A percentile compares a stretch with the other conserved stretches of the same genome.
Conservation (phyloP, 2,797 vertebrate species). For the Ispidina lecontei region DNA sequence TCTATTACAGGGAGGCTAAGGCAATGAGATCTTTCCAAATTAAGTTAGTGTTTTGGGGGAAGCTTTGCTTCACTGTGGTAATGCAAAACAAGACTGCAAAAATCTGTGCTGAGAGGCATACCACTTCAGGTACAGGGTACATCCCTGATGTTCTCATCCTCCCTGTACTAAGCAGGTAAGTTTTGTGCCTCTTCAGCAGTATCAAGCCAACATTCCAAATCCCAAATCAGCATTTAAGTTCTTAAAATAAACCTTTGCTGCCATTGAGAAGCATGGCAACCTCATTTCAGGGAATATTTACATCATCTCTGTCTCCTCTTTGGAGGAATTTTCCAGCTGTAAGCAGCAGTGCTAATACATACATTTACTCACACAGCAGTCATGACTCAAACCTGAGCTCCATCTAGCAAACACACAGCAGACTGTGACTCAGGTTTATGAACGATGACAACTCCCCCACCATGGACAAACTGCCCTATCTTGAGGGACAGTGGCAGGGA, state of each 20-base stretch:
- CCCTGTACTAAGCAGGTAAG: background rate
- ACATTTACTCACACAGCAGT: background rate
- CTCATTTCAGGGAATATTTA: background rate
- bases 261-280: background rate
- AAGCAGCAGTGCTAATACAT: background rate
- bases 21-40: slow-evolving; percentile 7
- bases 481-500: background rate
- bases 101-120: background rate
- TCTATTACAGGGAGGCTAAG: background rate
- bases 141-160: background rate
- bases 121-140: background rate
- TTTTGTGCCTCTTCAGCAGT: background rate
- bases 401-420: background rate
- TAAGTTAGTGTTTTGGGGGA: background rate
- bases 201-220: background rate
- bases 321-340: background rate
- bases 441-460: background rate
- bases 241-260: background rate
- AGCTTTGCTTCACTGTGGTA: background rate
- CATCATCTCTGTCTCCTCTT: background rate
- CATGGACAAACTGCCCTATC: background rate
- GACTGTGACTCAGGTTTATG: background rate
- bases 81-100: background rate
- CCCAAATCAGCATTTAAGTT: background rate
- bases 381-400: background rate